These are phyloP conservation scores for Neolamprologus ventralis DNA, from an alignment of 2,113 vertebrate species.

Conservation along the genomic window DNA sequence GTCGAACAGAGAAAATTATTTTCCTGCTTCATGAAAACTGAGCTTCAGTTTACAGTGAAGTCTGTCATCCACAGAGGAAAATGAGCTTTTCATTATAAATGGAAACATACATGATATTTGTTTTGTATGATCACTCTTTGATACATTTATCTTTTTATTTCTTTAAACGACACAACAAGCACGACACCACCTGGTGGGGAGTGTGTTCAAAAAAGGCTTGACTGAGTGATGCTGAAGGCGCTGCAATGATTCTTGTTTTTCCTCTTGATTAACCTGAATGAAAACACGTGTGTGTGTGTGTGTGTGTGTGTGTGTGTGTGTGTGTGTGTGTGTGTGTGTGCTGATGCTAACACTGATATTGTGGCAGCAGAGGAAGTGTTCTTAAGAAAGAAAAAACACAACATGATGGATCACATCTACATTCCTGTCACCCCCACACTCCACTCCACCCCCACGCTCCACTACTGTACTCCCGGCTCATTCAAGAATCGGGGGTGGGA, in stretches of 20 bases:
- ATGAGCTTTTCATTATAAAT: neutral
- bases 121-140: neutral
- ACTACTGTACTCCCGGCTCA: constrained; percentile 60
- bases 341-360: neutral
- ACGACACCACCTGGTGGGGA: neutral
- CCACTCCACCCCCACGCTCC: neutral
- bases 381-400: neutral
- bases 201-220: neutral
- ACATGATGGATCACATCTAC: constrained; percentile 13
- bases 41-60: neutral
- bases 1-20: neutral
- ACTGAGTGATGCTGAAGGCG: neutral
- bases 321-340: neutral
- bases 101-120: neutral
- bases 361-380: neutral
- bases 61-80: neutral
- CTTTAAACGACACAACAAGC: neutral
- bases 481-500: constrained; percentile 43
- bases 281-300: neutral
- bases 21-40: neutral
- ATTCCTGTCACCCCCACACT: neutral
- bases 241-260: neutral
- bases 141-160: neutral
- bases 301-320: neutral
- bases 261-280: accelerated